Evolutionary conservation across 1,140 invertebrate genomes (phyloP).

Genomic region (Drosophila ogumai): DNA sequence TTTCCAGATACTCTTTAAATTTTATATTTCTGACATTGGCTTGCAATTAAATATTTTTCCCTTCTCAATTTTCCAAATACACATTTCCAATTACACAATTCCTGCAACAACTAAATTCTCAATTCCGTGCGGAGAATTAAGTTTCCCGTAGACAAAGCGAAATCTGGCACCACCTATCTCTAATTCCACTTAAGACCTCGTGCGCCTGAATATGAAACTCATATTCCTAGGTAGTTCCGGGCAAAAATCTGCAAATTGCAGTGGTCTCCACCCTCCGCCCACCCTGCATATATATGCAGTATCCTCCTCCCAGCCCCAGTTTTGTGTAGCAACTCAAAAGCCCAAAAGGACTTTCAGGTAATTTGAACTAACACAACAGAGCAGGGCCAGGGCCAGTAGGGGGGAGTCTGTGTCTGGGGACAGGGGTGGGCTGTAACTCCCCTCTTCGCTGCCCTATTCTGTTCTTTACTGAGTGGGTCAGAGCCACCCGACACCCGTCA

Average conservation of each 20-base stretch:
- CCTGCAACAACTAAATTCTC: background rate
- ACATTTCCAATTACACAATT: slow-evolving; percentile 1
- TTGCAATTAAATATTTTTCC: background rate
- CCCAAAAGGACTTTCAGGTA: slow-evolving; percentile 73
- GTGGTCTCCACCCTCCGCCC: slow-evolving; percentile 14
- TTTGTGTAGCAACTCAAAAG: slow-evolving; percentile 48
- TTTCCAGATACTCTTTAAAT: too few relatives aligned
- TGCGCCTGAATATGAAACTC: slow-evolving; percentile 28
- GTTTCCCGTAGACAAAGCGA: slow-evolving; percentile 9
- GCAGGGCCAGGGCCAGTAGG: slow-evolving; percentile 16
- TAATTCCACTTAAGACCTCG: slow-evolving; percentile 37
- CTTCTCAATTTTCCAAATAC: background rate
- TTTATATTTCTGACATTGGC: background rate
- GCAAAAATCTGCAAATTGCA: slow-evolving; percentile 53
- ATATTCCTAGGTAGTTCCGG: slow-evolving; percentile 23
- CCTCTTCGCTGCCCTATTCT: background rate
- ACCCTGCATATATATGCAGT: background rate
- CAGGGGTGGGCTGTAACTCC: background rate
- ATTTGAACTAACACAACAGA: slow-evolving; percentile 68
- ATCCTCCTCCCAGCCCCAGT: background rate
- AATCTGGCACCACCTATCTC: slow-evolving; percentile 22
- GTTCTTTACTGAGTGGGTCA: slow-evolving; percentile 43
- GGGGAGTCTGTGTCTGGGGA: slow-evolving; percentile 38
- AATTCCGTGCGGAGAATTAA: background rate
- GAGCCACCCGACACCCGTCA: slow-evolving; percentile 39